Conservation (phyloP, 2,888 invertebrate species). For the Cyaniris semiargus region DNA sequence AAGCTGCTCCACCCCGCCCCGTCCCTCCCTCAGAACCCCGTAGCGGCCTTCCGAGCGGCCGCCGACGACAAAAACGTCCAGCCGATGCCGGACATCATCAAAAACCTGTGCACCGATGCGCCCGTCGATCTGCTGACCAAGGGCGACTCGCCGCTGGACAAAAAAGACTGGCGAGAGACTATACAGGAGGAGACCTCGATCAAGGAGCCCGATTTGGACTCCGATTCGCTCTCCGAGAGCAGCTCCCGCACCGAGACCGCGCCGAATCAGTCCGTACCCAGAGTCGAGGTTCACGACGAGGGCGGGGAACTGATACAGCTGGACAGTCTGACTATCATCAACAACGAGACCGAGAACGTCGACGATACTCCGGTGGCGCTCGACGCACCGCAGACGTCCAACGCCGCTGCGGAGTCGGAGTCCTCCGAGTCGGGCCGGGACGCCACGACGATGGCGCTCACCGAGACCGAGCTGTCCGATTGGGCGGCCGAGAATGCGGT, state of each 20-base stretch:
- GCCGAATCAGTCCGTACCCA: conserved; percentile 80
- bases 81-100: conserved; percentile 82
- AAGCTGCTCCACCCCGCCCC: conserved; percentile 90
- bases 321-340: conserved; percentile 80
- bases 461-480: conserved; percentile 93
- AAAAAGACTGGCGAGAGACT: conserved; percentile 70
- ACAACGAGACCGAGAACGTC: conserved; percentile 52
- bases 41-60: conserved; percentile 56
- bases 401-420: conserved; percentile 67
- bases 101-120: conserved; percentile 64
- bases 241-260: conserved; percentile 66
- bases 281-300: conserved; percentile 86
- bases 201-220: conserved; percentile 64
- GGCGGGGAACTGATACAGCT: conserved; percentile 84
- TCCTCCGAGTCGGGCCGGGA: conserved; percentile 86
- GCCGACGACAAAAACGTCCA: conserved; percentile 71
- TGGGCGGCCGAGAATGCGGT: conserved; percentile 92
- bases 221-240: conserved; percentile 79
- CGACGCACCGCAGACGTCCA: conserved; percentile 64
- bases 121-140: conserved; percentile 68
- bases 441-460: conserved; percentile 85
- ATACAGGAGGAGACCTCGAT: conserved; percentile 57
- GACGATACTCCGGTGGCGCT: conserved; percentile 58
- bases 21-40: conserved; percentile 53
- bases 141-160: conserved; percentile 57